Base-by-base conservation (phyloP, 2,113 vertebrate genomes). In the Cettia cetti region DNA sequence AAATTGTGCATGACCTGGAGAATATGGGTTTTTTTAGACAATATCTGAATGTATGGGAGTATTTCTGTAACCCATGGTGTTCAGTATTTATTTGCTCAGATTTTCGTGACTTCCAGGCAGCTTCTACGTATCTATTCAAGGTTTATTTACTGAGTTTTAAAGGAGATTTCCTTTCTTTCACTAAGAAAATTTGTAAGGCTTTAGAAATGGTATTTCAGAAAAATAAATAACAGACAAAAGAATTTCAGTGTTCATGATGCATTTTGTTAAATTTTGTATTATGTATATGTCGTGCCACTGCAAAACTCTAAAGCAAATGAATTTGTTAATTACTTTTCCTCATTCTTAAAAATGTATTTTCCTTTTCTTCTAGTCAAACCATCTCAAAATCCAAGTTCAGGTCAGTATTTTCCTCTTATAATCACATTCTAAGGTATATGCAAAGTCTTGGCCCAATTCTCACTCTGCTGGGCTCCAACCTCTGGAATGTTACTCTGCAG, bases 381-480 rank as follows among this genome's bases (percentile, higher is more conserved):
- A 99, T 99, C 97, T 99, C 99, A 70, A 99, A 99, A 98, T 99
- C 99, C 97, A 99, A 99, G 96, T 99, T 99, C 99, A 99, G 99
- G 99, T 99, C 90, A 99, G 99, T 99, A 96, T 96, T 88, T 86
- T 88, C 45, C 39, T 94, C 31, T 95, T 16, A 50, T 37, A 42
- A 37, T 33, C 11, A 21, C 18, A 10, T 71, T 57, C 10, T 42
- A 71, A 90, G 10, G 27, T 56, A 87, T 80, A 57, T 76, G 21
- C 8, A 37, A 66, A 80, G 28, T 57, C 45, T 77, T 35, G 19
- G 49, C 61, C 49, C 45, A 33, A 0, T 74, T 91, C 17, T 92
- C 19, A 30, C 15, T 85, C 33, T 64, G 87, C 50, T 74, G 60
- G 45, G 40, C 49, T 82, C 54, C 23, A 14, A 3, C 13, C 59